Percentiles rank a stretch among this genome's conserved stretches.
Evolutionary conservation across 1,140 invertebrate species (phyloP).

Genomic region (Sipha flava): DNA sequence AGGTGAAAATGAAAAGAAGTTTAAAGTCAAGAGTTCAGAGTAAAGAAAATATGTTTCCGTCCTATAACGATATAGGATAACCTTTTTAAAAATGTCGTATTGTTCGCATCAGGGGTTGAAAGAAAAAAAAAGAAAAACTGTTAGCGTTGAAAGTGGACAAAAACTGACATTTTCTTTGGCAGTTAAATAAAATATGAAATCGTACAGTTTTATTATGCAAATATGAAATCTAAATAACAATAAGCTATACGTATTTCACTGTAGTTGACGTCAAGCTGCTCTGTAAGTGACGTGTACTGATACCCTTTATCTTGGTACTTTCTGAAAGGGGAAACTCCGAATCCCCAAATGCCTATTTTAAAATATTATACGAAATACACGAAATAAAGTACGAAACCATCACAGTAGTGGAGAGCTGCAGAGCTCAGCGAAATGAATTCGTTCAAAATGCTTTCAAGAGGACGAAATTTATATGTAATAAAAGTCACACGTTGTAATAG

Average conservation of each 20-base stretch:
- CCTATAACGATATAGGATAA: no score
- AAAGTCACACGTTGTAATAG: not conserved
- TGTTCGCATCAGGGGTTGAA: no score
- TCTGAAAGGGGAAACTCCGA: not conserved
- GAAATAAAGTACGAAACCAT: not conserved
- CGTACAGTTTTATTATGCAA: not conserved
- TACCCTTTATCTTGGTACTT: not conserved
- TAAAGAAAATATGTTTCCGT: no score
- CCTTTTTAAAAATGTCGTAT: no score
- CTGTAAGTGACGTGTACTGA: not conserved
- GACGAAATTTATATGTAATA: not conserved
- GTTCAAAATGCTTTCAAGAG: not conserved
- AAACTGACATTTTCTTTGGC: no score
- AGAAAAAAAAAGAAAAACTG: no score
- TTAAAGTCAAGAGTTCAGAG: no score
- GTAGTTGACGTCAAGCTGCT: not conserved
- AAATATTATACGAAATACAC: not conserved
- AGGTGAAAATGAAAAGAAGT: no score
- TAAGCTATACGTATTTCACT: not conserved
- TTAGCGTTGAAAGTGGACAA: no score
- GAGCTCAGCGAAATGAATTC: not conserved
- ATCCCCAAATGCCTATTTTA: no score
- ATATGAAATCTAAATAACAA: not conserved
- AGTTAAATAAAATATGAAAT: no score
- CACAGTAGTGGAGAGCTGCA: not conserved